Conservation (phyloP, 1,140 invertebrate species). For the Anoplophora glabripennis region DNA sequence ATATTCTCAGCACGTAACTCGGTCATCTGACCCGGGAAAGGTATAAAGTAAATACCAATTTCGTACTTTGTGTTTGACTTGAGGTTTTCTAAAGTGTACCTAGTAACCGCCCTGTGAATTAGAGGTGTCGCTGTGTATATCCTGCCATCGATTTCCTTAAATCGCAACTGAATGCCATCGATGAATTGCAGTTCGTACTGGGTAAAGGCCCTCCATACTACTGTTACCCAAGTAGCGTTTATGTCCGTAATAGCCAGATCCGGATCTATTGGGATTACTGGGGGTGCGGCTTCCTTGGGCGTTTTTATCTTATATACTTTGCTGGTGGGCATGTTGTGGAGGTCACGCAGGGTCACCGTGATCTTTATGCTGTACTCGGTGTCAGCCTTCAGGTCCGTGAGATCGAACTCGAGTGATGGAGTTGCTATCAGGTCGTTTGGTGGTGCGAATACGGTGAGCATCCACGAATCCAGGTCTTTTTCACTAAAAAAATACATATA, state of each 20-base stretch:
- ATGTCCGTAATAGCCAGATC: conserved; percentile 69
- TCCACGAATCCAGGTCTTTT: conserved; percentile 69
- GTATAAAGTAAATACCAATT: conserved; percentile 73
- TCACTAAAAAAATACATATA: conserved; percentile 53
- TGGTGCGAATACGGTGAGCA: conserved; percentile 80
- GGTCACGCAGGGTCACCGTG: conserved; percentile 67
- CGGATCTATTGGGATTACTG: conserved; percentile 67
- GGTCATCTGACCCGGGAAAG: conserved; percentile 69
- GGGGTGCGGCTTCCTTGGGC: conserved; percentile 57
- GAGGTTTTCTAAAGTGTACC: conserved; percentile 69
- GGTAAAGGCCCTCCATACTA: conserved; percentile 78
- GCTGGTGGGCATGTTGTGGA: conserved; percentile 71
- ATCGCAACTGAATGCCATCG: conserved; percentile 69
- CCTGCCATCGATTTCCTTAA: conserved; percentile 68
- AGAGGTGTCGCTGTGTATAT: conserved; percentile 72
- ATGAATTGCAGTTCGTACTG: conserved; percentile 71
- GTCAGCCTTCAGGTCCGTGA: conserved; percentile 71
- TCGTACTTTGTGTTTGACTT: conserved; percentile 71
- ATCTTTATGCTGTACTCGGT: conserved; percentile 81
- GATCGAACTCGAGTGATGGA: conserved; percentile 77
- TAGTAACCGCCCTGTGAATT: conserved; percentile 71
- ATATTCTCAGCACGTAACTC: conserved; percentile 69
- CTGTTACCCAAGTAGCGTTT: conserved; percentile 72
- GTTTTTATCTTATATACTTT: conserved; percentile 70
- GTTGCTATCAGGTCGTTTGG: conserved; percentile 79